Evolutionary conservation across 2,797 vertebrate genomes (phyloP), one percentile per base, ranked within the genome.

Genomic region (Oreochromis mossambicus): DNA sequence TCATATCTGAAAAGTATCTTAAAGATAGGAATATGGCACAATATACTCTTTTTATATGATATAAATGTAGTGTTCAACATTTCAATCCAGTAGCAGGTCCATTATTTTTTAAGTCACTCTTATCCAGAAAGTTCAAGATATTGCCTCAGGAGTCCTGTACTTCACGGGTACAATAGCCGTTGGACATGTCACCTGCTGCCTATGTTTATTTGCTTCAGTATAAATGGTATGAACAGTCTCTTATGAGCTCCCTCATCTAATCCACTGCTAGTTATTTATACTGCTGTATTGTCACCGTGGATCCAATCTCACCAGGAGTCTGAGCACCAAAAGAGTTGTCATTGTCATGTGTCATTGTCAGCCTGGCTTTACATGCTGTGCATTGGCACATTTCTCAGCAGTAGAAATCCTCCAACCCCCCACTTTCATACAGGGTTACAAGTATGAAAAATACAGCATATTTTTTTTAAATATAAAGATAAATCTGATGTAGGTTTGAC

Each of bases 261-360:
- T 91, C 87, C 88, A 82, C 89, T 77, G 75, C 83, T 79, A 89
- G 91, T 92, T 95, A 93, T 93, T 94, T 92, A 87, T 92, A 70
- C 86, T 80, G 88, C 90, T 75, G 73, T 75, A 80, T 87, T 92
- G 94, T 93, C 92, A 84, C 87, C n/a, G 82, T 63, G 89, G 82
- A 90, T 91, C 82, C 84, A 81, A 75, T 92, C 88, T 89, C 89
- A 80, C 61, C 70, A 76, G 85, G 78, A 89, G 82, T 68, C 85
- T 78, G 82, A 75, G 87, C 86, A 79, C 86, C 68, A 41, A 83
- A 89, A 76, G 78, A 89, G 87, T 83, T 84, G 91, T 89, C 91
- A 88, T 86, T 89, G 89, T 89, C 77, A 54, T 87, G 88, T 91
- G 83, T 90, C 88, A 88, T 88, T 87, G 87, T 90, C 87, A 85